Evolutionary conservation across 2,797 vertebrate species (phyloP).

Genomic region (Pogoniulus pusillus): DNA sequence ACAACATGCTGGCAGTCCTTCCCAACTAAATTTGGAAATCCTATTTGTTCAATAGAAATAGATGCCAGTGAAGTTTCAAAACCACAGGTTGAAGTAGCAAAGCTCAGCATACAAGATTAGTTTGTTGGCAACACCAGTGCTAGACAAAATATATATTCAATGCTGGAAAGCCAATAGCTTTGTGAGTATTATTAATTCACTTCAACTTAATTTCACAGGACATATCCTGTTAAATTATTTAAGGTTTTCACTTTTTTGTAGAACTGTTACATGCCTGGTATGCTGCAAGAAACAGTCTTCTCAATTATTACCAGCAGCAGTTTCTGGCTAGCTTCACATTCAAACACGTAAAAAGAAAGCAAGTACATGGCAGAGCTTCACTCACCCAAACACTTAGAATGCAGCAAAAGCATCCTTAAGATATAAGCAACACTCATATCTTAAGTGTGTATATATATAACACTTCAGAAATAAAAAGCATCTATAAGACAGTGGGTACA

Average conservation of each 20-base stretch:
- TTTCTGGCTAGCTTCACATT: conserved; percentile 1
- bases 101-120: neutral
- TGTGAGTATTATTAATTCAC: neutral
- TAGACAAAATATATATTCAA: neutral
- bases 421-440: neutral
- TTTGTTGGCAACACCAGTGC: neutral
- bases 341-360: neutral
- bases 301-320: neutral
- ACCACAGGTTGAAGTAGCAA: neutral
- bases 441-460: neutral
- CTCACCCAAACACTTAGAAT: neutral
- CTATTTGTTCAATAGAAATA: neutral
- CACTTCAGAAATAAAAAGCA: neutral
- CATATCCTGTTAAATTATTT: neutral
- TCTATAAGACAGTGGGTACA: neutral
- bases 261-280: neutral
- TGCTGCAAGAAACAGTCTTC: neutral
- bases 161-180: neutral
- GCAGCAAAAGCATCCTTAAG: neutral
- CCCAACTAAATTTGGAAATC: neutral
- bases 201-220: neutral
- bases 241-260: neutral
- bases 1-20: neutral
- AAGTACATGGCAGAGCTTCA: neutral
- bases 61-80: neutral